Evolutionary conservation across 1,140 invertebrate species (phyloP).

Genomic region (Drosophila sproati): DNA sequence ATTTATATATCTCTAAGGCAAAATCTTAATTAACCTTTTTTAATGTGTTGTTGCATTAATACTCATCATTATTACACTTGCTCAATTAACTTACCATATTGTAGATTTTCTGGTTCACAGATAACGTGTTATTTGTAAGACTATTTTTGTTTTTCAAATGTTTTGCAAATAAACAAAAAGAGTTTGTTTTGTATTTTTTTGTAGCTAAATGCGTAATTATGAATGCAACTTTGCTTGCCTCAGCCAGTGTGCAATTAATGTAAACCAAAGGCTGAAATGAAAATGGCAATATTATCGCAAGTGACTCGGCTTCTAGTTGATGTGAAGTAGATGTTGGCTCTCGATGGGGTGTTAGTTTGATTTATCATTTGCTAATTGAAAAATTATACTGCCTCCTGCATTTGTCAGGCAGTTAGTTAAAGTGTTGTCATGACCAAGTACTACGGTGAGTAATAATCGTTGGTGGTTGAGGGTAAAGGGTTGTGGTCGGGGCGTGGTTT

Average conservation of each 20-base stretch:
- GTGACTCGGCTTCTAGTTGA: slow-evolving; percentile 40
- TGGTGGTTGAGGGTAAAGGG: background rate
- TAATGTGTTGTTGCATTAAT: too few species aligned
- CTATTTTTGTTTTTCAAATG: too few species aligned
- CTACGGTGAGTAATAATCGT: background rate
- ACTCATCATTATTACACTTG: too few species aligned
- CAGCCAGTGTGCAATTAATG: slow-evolving; percentile 59
- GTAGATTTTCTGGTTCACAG: too few species aligned
- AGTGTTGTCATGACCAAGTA: slow-evolving; percentile 66
- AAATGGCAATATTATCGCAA: slow-evolving; percentile 66
- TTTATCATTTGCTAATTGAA: slow-evolving; percentile 84
- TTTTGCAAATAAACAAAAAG: slow-evolving; percentile 39
- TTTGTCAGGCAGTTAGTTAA: slow-evolving; percentile 81
- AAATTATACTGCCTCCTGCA: slow-evolving; percentile 78
- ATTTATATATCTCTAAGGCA: too few species aligned
- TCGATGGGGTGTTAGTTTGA: slow-evolving; percentile 72
- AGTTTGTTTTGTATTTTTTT: slow-evolving; percentile 12
- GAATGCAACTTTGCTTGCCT: slow-evolving; percentile 37
- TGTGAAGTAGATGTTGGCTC: background rate
- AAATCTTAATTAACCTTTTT: too few species aligned
- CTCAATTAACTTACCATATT: too few species aligned
- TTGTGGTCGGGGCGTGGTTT: background rate
- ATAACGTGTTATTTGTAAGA: too few species aligned
- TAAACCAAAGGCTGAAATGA: slow-evolving; percentile 74
- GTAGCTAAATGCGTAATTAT: slow-evolving; percentile 63